These are phyloP conservation scores for Scartelaos histophorus DNA, from an alignment of 2,113 vertebrate species.

Conservation along the genomic window DNA sequence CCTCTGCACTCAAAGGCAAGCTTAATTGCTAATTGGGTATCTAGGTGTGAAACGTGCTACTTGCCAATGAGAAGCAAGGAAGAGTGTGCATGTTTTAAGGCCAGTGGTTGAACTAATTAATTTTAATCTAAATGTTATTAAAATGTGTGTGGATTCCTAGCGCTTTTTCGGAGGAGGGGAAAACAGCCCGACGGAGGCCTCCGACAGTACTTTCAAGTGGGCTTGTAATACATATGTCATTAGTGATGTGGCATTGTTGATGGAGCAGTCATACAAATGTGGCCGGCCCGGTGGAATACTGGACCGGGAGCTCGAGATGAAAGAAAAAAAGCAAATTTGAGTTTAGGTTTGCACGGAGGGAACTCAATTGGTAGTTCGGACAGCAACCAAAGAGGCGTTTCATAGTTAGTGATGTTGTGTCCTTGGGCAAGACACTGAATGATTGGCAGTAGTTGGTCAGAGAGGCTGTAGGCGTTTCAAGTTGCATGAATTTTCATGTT, in stretches of 20 bases:
- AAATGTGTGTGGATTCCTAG: conserved; percentile 67
- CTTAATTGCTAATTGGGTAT: conserved; percentile 82
- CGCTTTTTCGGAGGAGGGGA: conserved; percentile 48
- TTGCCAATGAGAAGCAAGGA: conserved; percentile 64
- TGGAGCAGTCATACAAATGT: conserved; percentile 1
- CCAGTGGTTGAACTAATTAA: conserved; percentile 77
- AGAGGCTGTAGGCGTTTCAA: neutral
- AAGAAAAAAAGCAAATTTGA: neutral
- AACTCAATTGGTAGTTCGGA: neutral
- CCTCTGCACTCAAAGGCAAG: conserved; percentile 79
- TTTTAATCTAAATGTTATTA: conserved; percentile 77
- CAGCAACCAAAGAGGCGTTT: neutral
- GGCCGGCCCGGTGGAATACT: neutral
- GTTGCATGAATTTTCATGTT: neutral
- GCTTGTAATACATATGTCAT: conserved; percentile 42
- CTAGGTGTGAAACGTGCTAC: conserved; percentile 77
- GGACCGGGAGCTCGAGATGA: neutral
- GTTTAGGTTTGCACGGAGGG: neutral
- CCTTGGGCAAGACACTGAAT: neutral
- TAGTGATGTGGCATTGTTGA: conserved; percentile 27
- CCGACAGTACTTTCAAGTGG: conserved; percentile 51
- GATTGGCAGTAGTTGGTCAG: neutral
- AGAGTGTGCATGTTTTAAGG: conserved; percentile 73
- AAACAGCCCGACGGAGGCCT: conserved; percentile 51
- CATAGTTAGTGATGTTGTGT: neutral